These are phyloP conservation scores for Euphydryas editha DNA, from an alignment of 2,888 invertebrate species.

Conservation along the genomic window DNA sequence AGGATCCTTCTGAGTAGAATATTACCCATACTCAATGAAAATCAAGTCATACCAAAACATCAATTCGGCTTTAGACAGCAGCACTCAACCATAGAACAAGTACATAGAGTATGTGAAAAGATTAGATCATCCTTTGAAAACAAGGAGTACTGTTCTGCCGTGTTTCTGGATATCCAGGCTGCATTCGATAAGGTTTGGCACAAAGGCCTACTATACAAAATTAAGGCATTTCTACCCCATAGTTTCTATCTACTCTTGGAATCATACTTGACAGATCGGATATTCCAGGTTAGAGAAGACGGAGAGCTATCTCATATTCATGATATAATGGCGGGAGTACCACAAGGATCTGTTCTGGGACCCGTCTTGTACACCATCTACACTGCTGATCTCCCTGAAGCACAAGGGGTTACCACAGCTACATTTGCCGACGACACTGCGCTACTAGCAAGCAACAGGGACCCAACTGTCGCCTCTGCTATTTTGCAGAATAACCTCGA, in stretches of 20 bases:
- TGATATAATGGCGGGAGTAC: not conserved
- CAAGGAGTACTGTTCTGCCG: slow-evolving; percentile 17
- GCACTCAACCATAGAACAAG: slow-evolving; percentile 19
- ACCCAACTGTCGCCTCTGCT: not conserved
- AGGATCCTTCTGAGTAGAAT: slow-evolving; percentile 7
- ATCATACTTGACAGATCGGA: slow-evolving; percentile 15
- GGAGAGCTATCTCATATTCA: not conserved
- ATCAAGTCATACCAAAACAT: not conserved
- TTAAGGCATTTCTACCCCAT: slow-evolving; percentile 14
- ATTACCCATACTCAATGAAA: not conserved
- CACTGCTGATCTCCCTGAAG: slow-evolving; percentile 1
- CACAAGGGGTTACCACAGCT: not conserved
- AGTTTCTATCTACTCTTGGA: slow-evolving; percentile 10
- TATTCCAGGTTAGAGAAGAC: slow-evolving; percentile 4
- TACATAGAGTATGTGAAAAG: slow-evolving; percentile 7
- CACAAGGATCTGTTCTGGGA: slow-evolving; percentile 13
- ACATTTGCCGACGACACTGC: slow-evolving; percentile 14
- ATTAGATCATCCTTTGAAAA: slow-evolving; percentile 9
- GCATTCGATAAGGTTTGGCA: slow-evolving; percentile 7
- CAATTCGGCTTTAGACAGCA: slow-evolving; percentile 19
- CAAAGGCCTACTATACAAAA: slow-evolving; percentile 17
- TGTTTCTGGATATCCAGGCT: slow-evolving; percentile 12
- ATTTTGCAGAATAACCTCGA: slow-evolving; percentile 2
- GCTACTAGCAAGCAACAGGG: not conserved
- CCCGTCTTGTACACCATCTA: slow-evolving; percentile 1